phyloP scores from a whole-genome alignment of 2,888 invertebrate species.

The Drosophila longiperda region DNA sequence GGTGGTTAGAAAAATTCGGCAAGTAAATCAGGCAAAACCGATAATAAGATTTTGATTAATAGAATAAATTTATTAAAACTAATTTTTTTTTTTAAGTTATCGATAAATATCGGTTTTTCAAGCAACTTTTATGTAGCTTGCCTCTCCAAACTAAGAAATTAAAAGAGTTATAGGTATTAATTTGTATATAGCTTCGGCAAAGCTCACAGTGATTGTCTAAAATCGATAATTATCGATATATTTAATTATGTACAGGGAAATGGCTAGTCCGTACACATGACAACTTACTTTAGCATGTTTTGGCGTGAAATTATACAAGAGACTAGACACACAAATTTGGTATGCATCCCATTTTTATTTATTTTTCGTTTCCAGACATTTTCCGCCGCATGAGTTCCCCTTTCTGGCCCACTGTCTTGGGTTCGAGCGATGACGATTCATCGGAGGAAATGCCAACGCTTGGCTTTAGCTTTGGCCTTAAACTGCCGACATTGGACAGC shows the following conservation, averaged over 20 bases:
- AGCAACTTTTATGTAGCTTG: background rate
- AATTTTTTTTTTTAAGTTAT: background rate
- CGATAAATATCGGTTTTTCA: background rate
- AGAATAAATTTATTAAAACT: background rate
- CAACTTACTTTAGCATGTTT: conserved; percentile 42
- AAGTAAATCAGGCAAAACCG: background rate
- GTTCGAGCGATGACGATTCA: conserved; percentile 42
- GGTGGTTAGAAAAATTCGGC: background rate
- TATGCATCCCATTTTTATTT: conserved; percentile 6
- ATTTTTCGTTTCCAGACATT: conserved; percentile 71
- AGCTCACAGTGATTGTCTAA: too few relatives aligned
- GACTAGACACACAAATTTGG: conserved; percentile 43
- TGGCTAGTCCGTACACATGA: background rate
- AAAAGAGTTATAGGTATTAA: too few relatives aligned
- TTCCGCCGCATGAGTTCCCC: conserved; percentile 82
- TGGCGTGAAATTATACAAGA: conserved; percentile 63
- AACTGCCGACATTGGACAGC: conserved; percentile 52
- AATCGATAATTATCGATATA: conserved; percentile 3
- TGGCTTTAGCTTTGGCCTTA: conserved; percentile 55
- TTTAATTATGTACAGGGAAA: background rate
- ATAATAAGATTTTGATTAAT: accelerated
- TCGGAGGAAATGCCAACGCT: conserved; percentile 41
- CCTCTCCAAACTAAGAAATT: too few relatives aligned
- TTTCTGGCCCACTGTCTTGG: conserved; percentile 67
- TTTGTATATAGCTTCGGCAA: too few relatives aligned